Evolutionary conservation across 2,888 invertebrate genomes (phyloP), one percentile per base, ranked within the genome.

Genomic region (Cotesia congregata): DNA sequence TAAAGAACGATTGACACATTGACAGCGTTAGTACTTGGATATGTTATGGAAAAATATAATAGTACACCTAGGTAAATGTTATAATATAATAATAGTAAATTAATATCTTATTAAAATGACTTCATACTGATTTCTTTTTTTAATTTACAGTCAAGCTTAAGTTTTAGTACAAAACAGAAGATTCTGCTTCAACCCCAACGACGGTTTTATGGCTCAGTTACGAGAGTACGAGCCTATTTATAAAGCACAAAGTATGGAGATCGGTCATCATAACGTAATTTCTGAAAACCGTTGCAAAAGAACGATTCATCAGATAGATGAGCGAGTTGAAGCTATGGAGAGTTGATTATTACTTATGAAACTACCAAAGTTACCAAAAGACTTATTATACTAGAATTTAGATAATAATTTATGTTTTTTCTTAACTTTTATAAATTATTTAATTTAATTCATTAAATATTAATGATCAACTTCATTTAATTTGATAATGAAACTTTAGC

Each of bases 161-260:
- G 83, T 90, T 12, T 90, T 92, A 83, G 93, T 94, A 1, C 93
- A 93, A 85, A 90, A 91, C 80, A 91, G 91, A 82, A 89, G 94
- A 81, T 93, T 92, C 82, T 94, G 94, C 83, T 92, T 94, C 73
- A 92, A 92, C 85, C 94, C 93, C 1, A 94, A 94, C 85, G 93
- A 93, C 82, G 93, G 93, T 12, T 94, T 94, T 83, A 90, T 92
- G 84, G 91, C 92, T 4, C 94, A 94, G 84, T 85, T 94, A 41
- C 88, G 90, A 80, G 94, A 94, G 85, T 94, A 92, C 84, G 94
- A 94, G 83, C 93, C 93, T 0, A 93, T 94, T 79, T 93, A 93
- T 84, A 91, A 90, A 82, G 94, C 94, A 0, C 90, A 92, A 78
- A 91, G 91, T 80, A 91, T 90, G 38, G 80, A 90, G 40, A 89